phyloP scores from a whole-genome alignment of 2,888 invertebrate species.

The Cheilosia scutellata region DNA sequence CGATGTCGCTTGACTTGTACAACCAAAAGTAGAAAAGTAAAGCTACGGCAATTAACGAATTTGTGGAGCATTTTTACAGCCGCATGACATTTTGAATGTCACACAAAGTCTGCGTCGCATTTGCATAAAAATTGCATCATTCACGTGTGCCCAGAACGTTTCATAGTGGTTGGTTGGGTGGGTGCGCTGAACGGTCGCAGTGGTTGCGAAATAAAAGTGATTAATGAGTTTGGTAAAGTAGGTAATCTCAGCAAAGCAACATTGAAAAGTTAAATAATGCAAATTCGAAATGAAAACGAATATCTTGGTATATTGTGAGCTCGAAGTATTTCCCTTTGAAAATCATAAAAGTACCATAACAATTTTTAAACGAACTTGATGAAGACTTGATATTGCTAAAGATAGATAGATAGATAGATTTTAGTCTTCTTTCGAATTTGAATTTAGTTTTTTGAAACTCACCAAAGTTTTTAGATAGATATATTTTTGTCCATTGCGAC shows the following conservation, averaged over 20 bases:
- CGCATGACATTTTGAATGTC: conserved; percentile 69
- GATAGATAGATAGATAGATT: too few species aligned
- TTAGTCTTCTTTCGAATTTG: too few species aligned
- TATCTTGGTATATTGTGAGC: too few species aligned
- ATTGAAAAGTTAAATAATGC: conserved; percentile 39
- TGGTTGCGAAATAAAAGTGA: conserved; percentile 44
- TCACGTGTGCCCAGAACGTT: conserved; percentile 60
- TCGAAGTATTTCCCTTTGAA: too few species aligned
- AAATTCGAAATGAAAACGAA: conserved; percentile 10
- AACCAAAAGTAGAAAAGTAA: conserved; percentile 59
- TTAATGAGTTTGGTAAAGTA: conserved; percentile 58
- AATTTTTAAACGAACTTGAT: too few species aligned
- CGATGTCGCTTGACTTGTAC: not conserved
- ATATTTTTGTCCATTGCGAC: too few species aligned
- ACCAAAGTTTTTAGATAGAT: too few species aligned
- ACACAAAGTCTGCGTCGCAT: conserved; percentile 49
- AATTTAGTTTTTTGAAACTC: too few species aligned
- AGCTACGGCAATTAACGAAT: conserved; percentile 7
- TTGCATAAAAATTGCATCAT: conserved; percentile 75
- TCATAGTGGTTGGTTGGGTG: conserved; percentile 43
- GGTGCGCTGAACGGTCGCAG: conserved; percentile 5
- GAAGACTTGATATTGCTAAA: too few species aligned
- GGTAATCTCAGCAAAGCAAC: conserved; percentile 42
- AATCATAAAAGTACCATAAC: too few species aligned
- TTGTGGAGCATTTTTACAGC: conserved; percentile 35